Evolutionary conservation across 2,797 vertebrate genomes (phyloP).

Genomic region (Botia almorhae): DNA sequence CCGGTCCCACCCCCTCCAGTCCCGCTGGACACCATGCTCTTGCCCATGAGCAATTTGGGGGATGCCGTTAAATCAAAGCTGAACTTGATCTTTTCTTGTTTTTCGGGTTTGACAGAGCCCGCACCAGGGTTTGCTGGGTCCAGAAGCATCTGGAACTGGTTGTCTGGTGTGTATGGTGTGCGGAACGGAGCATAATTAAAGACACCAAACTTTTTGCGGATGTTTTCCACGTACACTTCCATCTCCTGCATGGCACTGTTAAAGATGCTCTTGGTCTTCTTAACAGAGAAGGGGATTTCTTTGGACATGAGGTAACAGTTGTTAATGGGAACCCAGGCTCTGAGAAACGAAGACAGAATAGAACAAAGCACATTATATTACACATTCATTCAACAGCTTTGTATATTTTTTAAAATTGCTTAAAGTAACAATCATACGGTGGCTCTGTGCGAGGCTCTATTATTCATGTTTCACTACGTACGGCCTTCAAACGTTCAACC

Average conservation of each 20-base stretch:
- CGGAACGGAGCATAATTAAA: constrained; percentile 98
- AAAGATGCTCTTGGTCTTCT: constrained; percentile 99
- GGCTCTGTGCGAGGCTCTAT: no score
- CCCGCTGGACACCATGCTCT: constrained; percentile 76
- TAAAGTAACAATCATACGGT: no score
- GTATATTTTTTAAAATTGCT: not conserved
- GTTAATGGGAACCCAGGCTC: constrained; percentile 98
- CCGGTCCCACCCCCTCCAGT: constrained; percentile 60
- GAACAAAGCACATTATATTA: not conserved
- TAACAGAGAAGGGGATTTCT: constrained; percentile 99
- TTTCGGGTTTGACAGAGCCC: constrained; percentile 88
- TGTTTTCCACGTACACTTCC: constrained; percentile 99
- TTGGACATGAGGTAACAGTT: constrained; percentile 99
- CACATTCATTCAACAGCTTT: not conserved
- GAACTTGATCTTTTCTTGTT: constrained; percentile 95
- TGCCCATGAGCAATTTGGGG: constrained; percentile 90
- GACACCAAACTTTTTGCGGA: constrained; percentile 92
- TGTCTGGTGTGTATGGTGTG: constrained; percentile 95
- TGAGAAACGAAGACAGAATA: constrained; percentile 61
- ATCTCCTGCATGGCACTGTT: constrained; percentile 99
- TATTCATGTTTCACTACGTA: no score
- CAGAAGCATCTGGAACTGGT: constrained; percentile 96
- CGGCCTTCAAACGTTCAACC: not conserved
- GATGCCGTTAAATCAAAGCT: constrained; percentile 96
- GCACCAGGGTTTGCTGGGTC: constrained; percentile 91